phyloP scores from a whole-genome alignment of 2,888 invertebrate species.

The Helicoverpa assulta region DNA sequence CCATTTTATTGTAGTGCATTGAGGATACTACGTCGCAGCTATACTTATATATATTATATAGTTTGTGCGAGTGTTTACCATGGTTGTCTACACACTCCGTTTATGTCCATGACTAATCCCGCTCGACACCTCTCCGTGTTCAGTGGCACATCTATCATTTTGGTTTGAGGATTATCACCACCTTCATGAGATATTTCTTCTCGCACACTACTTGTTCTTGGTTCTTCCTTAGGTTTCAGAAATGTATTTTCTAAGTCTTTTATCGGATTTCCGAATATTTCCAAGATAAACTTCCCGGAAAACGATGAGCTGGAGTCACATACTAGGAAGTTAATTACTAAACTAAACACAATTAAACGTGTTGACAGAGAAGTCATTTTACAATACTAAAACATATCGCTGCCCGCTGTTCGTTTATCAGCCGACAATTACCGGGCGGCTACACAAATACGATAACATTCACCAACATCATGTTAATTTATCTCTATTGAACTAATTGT shows the following conservation, averaged over 20 bases:
- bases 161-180: conserved; percentile 48
- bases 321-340: conserved; percentile 74
- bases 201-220: conserved; percentile 28
- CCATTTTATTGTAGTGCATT: conserved; percentile 70
- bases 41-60: conserved; percentile 41
- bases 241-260: conserved; percentile 73
- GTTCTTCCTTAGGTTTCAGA: conserved; percentile 30
- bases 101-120: conserved; percentile 72
- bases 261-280: conserved; percentile 82
- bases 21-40: conserved; percentile 71
- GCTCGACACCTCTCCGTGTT: conserved; percentile 71
- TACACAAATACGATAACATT: conserved; percentile 63
- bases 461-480: conserved; percentile 53
- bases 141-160: conserved; percentile 81
- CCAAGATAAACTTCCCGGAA: conserved; percentile 72
- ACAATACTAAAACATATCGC: conserved; percentile 71
- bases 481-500: conserved; percentile 47
- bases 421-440: conserved; percentile 64
- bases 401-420: conserved; percentile 73
- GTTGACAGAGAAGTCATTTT: conserved; percentile 82
- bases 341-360: conserved; percentile 77
- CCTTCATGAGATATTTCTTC: conserved; percentile 32
- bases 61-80: conserved; percentile 70
- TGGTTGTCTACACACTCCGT: conserved; percentile 81
- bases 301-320: conserved; percentile 70